Conservation (phyloP, 2,888 invertebrate species). For the Perizoma flavofasciatum region DNA sequence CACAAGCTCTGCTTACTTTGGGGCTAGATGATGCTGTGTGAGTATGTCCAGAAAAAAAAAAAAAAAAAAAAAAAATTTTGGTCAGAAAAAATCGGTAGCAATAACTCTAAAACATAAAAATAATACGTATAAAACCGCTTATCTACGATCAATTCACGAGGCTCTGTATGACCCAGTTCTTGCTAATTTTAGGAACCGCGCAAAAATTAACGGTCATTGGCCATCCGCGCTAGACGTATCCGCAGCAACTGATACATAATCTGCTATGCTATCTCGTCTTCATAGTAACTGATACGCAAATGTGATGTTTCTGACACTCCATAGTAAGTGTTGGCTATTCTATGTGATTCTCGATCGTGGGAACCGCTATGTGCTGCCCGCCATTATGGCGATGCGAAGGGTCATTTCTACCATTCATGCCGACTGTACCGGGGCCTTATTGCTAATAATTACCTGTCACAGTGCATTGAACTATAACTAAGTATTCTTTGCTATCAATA, state of each 20-base stretch:
- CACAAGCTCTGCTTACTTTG: too few species aligned
- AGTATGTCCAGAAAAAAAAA: too few species aligned
- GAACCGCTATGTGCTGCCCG: slow-evolving; percentile 20
- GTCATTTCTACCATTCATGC: slow-evolving; percentile 8
- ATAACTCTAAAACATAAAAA: slow-evolving; percentile 1
- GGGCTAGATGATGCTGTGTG: too few species aligned
- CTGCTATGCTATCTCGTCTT: slow-evolving; percentile 11
- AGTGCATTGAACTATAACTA: neutral
- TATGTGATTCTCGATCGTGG: slow-evolving; percentile 22
- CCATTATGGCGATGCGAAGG: slow-evolving; percentile 6
- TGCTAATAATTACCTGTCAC: neutral
- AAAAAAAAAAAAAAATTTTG: too few species aligned
- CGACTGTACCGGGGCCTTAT: neutral
- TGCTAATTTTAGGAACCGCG: slow-evolving; percentile 31
- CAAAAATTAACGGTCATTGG: slow-evolving; percentile 27
- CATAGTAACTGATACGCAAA: slow-evolving; percentile 19
- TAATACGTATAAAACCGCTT: slow-evolving; percentile 9
- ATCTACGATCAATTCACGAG: slow-evolving; percentile 26
- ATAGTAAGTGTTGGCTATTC: slow-evolving; percentile 14
- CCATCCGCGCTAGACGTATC: slow-evolving; percentile 1
- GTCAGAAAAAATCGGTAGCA: too few species aligned
- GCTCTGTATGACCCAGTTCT: slow-evolving; percentile 29
- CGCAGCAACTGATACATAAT: slow-evolving; percentile 18
- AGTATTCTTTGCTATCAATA: neutral
- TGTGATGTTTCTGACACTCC: slow-evolving; percentile 11